Conservation (phyloP, 2,888 invertebrate species). For the Drosophila ezoana region DNA sequence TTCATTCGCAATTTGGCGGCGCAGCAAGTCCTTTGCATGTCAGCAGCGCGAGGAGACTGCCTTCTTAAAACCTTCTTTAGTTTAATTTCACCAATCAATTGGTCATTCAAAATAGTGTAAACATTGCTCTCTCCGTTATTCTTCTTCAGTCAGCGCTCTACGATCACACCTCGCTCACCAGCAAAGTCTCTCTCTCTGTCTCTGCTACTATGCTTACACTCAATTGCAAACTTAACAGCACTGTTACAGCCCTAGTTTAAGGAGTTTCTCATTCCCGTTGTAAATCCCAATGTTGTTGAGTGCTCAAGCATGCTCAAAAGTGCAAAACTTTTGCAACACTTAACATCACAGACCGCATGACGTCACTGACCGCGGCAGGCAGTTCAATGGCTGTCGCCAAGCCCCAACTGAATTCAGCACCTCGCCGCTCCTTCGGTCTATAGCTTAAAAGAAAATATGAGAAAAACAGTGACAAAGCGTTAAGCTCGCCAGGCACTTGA, state of each 20-base stretch:
- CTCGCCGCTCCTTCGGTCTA: background rate
- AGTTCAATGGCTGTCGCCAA: slow-evolving; percentile 39
- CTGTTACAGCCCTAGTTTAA: background rate
- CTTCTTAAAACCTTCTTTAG: no score
- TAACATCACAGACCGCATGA: slow-evolving; percentile 21
- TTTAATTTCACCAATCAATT: no score
- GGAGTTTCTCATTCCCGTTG: background rate
- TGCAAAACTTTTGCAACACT: slow-evolving; percentile 3
- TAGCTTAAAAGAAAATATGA: background rate
- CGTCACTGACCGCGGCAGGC: slow-evolving; percentile 46
- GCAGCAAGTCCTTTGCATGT: no score
- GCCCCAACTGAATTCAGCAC: background rate
- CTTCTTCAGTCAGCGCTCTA: no score
- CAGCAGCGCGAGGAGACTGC: no score
- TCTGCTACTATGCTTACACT: no score
- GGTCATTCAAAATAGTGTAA: no score
- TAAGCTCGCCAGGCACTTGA: slow-evolving; percentile 38
- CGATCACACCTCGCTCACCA: no score
- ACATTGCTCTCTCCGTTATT: no score
- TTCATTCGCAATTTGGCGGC: no score
- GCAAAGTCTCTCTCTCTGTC: no score
- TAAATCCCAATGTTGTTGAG: background rate
- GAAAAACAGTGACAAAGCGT: slow-evolving; percentile 40
- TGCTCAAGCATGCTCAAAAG: background rate
- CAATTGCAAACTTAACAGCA: background rate